These are phyloP conservation scores for Drosophila emarginata DNA, from an alignment of 2,888 invertebrate species.

Conservation along the genomic window DNA sequence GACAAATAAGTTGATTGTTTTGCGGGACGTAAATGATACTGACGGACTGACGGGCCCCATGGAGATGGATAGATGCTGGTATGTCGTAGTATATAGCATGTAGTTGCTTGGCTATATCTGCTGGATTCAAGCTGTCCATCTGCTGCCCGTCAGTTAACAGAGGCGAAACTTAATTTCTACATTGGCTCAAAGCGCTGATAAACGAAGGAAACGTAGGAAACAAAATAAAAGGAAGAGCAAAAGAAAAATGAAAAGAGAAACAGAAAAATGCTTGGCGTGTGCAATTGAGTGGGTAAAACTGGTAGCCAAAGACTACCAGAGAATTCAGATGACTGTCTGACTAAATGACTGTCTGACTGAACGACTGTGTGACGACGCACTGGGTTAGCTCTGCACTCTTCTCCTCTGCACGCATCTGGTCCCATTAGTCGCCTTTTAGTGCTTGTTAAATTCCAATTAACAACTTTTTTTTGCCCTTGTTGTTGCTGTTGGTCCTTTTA, in stretches of 20 bases:
- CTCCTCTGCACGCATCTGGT: slow-evolving; percentile 38
- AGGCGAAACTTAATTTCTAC: slow-evolving; percentile 75
- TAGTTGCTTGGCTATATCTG: neutral
- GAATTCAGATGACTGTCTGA: slow-evolving; percentile 5
- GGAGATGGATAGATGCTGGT: neutral
- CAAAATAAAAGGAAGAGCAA: slow-evolving; percentile 12
- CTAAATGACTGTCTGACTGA: neutral
- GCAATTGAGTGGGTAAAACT: slow-evolving; percentile 47
- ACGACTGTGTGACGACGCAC: neutral
- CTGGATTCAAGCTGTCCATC: slow-evolving; percentile 20
- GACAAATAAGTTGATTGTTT: slow-evolving; percentile 74
- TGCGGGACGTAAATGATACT: slow-evolving; percentile 69
- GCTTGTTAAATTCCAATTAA: slow-evolving; percentile 80
- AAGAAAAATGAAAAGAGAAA: neutral
- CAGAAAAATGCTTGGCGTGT: neutral
- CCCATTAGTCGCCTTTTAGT: slow-evolving; percentile 75
- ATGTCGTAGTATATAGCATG: neutral
- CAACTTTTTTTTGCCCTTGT: slow-evolving; percentile 61
- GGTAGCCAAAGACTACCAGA: slow-evolving; percentile 37
- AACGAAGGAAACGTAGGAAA: neutral
- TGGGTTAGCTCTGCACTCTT: neutral
- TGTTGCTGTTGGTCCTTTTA: slow-evolving; percentile 29
- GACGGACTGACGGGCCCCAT: slow-evolving; percentile 43
- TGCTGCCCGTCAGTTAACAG: slow-evolving; percentile 14
- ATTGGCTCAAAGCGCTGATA: slow-evolving; percentile 63